Base-by-base conservation (phyloP, 2,797 vertebrate genomes). In the Sebastes melanostomus region DNA sequence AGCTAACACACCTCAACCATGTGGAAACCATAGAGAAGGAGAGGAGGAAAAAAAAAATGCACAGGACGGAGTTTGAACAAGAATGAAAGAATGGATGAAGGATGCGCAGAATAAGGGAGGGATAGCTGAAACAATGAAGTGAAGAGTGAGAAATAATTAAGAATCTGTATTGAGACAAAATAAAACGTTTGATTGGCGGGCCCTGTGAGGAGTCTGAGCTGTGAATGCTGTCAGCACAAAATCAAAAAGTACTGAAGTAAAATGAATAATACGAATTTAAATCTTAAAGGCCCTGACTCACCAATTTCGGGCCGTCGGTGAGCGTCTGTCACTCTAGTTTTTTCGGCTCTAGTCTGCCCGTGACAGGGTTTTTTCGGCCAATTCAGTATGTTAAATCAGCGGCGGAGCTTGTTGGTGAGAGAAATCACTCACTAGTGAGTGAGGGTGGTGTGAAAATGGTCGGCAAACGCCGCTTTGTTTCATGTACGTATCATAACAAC, bases 1-100 rank as follows among this genome's bases (percentile, higher is more conserved):
- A 63, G 38, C 61, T 20, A 77, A 79, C 63, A 84, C 81, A 85
- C 67, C 66, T 81, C 30, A 72, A 30, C 54, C 81, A 84, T 80
- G 77, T 80, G 83, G 80, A 88, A 83, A 83, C 34, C 18, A 46
- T 61, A 78, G 22, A 76, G 27, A 65, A 22, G 20, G 27, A 69
- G 38, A 50, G 9, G 59, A 65, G 42, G 14, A 16, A 30, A 12
- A 54, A 71, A n/a, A 63, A 73, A 55, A 4, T 14, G 67, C 67
- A 76, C 8, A 66, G n/a, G 27, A 16, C 4, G 11, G 68, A 61
- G 3, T 52, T 10, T 18, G 32, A 74, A 72, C 5, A 24, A 78
- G 9, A 7, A 66, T 42, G 22, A 69, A 81, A 72, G 13, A 75
- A 66, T 46, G 13, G 6, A 46, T 55, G 25, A 55, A 12, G 24